These are phyloP conservation scores for Hyles euphorbiae DNA, from an alignment of 1,140 invertebrate species.

Conservation along the genomic window DNA sequence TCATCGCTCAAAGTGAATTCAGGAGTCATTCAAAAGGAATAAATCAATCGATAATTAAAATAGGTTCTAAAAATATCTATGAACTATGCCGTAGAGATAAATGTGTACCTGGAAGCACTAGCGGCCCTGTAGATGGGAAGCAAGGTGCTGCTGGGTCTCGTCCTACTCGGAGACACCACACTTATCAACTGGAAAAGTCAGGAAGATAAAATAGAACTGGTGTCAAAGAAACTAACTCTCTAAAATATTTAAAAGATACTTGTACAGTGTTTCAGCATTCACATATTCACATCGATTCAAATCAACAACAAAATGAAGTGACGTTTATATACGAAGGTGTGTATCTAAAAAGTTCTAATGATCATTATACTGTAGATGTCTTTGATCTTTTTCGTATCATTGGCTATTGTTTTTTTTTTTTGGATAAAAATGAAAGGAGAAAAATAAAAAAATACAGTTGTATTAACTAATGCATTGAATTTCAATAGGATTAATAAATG, in stretches of 20 bases:
- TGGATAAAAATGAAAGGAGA: too few relatives aligned
- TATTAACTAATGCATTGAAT: too few relatives aligned
- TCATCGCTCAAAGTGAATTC: too few relatives aligned
- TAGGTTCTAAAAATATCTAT: too few relatives aligned
- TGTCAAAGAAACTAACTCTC: neutral
- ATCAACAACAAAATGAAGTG: too few relatives aligned
- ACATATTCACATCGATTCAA: neutral
- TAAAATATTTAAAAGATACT: neutral
- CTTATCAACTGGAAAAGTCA: slow-evolving; percentile 53
- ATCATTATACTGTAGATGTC: neutral
- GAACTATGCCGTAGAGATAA: too few relatives aligned
- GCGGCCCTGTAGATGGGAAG: slow-evolving; percentile 61
- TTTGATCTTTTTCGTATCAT: neutral
- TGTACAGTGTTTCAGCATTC: neutral
- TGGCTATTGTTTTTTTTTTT: neutral
- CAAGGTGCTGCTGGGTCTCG: slow-evolving; percentile 57
- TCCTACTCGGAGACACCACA: slow-evolving; percentile 64
- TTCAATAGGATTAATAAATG: too few relatives aligned
- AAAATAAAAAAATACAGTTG: too few relatives aligned
- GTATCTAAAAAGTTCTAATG: neutral
- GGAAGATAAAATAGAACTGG: neutral
- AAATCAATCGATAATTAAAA: too few relatives aligned
- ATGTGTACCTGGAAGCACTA: slow-evolving; percentile 57
- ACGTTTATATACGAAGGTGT: too few relatives aligned
- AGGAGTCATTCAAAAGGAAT: too few relatives aligned